A percentile compares a stretch with the other conserved stretches of the same genome.
Evolutionary conservation across 2,888 invertebrate genomes (phyloP).

Genomic region (Bugulina stolonifera): DNA sequence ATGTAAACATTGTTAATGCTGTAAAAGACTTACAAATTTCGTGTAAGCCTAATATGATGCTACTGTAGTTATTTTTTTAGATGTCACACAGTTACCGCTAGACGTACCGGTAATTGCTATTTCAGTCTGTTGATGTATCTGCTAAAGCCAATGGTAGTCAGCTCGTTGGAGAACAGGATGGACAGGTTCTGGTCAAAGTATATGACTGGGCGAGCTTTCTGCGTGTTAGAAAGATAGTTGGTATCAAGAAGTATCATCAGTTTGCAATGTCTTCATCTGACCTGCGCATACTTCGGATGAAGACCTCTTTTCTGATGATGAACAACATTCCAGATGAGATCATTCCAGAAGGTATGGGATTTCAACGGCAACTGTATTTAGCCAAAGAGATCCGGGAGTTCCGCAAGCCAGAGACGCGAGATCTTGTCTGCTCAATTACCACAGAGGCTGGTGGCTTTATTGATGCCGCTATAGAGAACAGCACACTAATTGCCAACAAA

Average conservation of each 20-base stretch:
- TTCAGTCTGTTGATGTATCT: background rate
- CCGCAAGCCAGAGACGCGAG: background rate
- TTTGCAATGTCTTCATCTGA: too few species aligned
- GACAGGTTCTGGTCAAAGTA: background rate
- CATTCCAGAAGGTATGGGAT: background rate
- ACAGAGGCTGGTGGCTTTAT: too few species aligned
- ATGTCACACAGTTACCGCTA: background rate
- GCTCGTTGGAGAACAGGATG: conserved; percentile 7
- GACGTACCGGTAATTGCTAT: too few species aligned
- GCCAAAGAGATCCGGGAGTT: background rate
- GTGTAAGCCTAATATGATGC: background rate
- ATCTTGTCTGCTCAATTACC: background rate
- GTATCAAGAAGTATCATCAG: conserved; percentile 1
- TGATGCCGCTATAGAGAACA: too few species aligned
- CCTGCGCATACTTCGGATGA: too few species aligned
- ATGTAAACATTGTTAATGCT: too few species aligned
- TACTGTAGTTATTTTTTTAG: background rate
- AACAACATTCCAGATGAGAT: background rate
- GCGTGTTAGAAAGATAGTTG: background rate
- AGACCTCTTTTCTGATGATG: too few species aligned
- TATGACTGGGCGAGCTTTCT: conserved; percentile 11
- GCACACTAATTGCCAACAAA: too few species aligned
- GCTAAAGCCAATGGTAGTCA: background rate
- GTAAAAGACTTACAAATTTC: too few species aligned
- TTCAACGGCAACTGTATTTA: background rate